These are phyloP conservation scores for Rotaria magnacalcarata DNA, from an alignment of 2,888 invertebrate species.

Conservation along the genomic window DNA sequence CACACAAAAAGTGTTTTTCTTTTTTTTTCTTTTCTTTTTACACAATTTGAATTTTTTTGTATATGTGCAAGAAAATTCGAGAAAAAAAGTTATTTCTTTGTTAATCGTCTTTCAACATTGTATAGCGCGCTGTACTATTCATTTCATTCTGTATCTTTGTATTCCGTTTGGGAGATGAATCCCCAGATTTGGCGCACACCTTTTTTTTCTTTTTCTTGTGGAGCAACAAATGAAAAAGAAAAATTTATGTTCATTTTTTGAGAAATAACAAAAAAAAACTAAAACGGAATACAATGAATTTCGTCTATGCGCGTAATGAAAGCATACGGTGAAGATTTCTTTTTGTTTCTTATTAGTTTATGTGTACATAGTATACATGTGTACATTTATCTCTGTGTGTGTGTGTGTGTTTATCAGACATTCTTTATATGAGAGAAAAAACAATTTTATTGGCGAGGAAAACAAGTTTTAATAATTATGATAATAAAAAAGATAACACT, in stretches of 20 bases:
- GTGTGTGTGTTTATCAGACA: too few relatives aligned
- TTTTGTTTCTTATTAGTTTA: too few relatives aligned
- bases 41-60: not conserved
- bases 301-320: not conserved
- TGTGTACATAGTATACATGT: too few relatives aligned
- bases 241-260: not conserved
- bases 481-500: too few relatives aligned
- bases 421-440: too few relatives aligned
- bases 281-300: not conserved
- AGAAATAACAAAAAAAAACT: not conserved
- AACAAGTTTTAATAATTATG: too few relatives aligned
- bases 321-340: too few relatives aligned
- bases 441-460: too few relatives aligned
- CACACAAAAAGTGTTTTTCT: not conserved
- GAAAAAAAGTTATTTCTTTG: conserved; percentile 7
- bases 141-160: not conserved
- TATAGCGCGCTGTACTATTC: not conserved
- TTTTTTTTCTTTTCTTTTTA: not conserved
- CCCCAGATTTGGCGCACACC: not conserved
- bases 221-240: not conserved
- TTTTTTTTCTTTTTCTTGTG: not conserved
- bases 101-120: not conserved
- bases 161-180: not conserved
- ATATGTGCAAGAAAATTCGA: not conserved
- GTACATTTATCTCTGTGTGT: too few relatives aligned